Evolutionary conservation across 2,888 invertebrate species (phyloP).

Genomic region (Drosophila recens): DNA sequence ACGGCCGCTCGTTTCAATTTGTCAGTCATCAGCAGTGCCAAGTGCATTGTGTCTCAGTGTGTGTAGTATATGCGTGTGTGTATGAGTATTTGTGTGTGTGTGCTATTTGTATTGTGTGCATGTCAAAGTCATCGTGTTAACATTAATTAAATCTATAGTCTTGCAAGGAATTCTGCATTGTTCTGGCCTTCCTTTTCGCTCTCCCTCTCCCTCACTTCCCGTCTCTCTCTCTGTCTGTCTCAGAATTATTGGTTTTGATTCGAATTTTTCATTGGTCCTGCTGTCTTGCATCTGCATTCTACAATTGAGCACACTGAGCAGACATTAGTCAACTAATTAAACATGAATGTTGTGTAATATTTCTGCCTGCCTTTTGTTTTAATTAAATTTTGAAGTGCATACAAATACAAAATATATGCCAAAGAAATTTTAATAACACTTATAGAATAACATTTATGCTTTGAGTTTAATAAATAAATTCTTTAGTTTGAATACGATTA

Average conservation of each 20-base stretch:
- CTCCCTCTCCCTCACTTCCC: not conserved
- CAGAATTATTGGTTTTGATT: slow-evolving; percentile 56
- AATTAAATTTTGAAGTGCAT: not conserved
- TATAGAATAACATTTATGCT: not conserved
- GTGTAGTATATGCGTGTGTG: slow-evolving; percentile 6
- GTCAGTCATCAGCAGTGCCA: slow-evolving; percentile 72
- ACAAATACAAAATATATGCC: not conserved
- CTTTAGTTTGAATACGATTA: too few relatives aligned
- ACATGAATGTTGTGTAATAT: slow-evolving; percentile 34
- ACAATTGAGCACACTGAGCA: slow-evolving; percentile 2
- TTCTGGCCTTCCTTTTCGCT: slow-evolving; percentile 10
- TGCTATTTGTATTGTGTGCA: slow-evolving; percentile 71
- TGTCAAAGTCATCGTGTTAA: slow-evolving; percentile 80
- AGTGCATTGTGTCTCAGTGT: slow-evolving; percentile 40
- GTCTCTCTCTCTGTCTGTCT: not conserved
- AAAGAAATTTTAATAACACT: not conserved
- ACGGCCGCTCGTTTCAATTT: slow-evolving; percentile 69
- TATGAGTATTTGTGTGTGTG: slow-evolving; percentile 15
- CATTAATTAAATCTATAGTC: slow-evolving; percentile 78
- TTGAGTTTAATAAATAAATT: not conserved
- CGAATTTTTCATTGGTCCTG: slow-evolving; percentile 39
- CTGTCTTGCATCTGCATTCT: not conserved
- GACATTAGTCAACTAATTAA: slow-evolving; percentile 35
- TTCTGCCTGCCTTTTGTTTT: slow-evolving; percentile 3
- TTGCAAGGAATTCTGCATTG: slow-evolving; percentile 55